These are phyloP conservation scores for Anarhynchus alexandrinus DNA, from an alignment of 2,113 vertebrate species.

Conservation along the genomic window DNA sequence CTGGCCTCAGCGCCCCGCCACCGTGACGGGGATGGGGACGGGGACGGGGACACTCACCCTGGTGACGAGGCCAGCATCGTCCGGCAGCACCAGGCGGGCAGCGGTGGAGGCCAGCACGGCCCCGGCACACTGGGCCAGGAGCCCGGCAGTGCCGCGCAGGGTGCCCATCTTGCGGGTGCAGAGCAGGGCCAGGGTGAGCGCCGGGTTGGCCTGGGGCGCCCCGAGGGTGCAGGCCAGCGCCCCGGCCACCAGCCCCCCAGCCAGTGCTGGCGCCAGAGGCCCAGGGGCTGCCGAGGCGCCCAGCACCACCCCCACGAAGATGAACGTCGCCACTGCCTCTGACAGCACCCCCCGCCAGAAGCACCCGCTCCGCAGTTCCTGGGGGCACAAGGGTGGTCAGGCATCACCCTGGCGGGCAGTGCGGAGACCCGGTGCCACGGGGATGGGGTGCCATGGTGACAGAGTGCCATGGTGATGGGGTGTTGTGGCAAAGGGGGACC, in stretches of 20 bases:
- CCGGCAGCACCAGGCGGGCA: conserved; percentile 68
- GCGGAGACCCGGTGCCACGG: neutral
- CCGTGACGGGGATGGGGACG: rapidly evolving
- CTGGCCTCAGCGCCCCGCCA: neutral
- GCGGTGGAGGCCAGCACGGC: conserved; percentile 71
- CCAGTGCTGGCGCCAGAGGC: conserved; percentile 74
- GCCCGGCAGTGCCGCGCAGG: conserved; percentile 57
- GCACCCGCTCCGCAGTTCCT: conserved; percentile 73
- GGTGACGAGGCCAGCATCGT: conserved; percentile 67
- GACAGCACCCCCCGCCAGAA: conserved; percentile 78
- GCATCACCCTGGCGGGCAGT: neutral
- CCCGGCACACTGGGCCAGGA: conserved; percentile 80
- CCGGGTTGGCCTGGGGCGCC: conserved; percentile 82
- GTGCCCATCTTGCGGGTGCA: conserved; percentile 76
- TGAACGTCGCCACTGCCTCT: conserved; percentile 75
- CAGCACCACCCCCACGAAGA: conserved; percentile 78
- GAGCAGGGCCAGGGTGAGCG: conserved; percentile 79
- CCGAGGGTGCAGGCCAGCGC: conserved; percentile 75
- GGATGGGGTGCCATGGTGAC: rapidly evolving
- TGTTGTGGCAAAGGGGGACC: neutral
- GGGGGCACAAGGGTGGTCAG: neutral
- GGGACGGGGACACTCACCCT: conserved; percentile 55
- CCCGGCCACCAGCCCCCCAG: conserved; percentile 72
- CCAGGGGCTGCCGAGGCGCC: conserved; percentile 59
- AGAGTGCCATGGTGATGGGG: neutral